Evolutionary conservation across 2,888 invertebrate species (phyloP).

Genomic region (Oligia strigilis): DNA sequence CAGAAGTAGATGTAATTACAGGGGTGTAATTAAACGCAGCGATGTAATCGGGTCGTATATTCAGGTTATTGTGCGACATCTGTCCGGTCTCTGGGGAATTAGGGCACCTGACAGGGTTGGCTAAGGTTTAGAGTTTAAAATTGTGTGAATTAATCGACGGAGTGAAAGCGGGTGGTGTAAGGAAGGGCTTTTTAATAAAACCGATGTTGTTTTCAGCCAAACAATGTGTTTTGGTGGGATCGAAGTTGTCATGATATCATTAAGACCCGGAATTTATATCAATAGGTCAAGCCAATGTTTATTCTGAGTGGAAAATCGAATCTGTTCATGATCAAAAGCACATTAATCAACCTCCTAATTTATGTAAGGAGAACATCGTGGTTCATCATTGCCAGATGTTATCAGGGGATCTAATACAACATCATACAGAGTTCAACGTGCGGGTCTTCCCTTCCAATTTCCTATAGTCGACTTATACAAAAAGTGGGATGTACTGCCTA

Average conservation of each 20-base stretch:
- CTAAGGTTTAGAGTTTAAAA: background rate
- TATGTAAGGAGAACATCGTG: background rate
- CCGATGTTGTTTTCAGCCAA: background rate
- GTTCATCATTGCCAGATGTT: no score
- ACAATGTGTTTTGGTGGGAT: background rate
- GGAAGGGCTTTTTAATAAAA: background rate
- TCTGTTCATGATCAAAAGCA: background rate
- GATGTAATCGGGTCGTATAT: slow-evolving; percentile 35
- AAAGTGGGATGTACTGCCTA: no score
- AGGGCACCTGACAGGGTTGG: slow-evolving; percentile 3
- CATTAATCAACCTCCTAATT: background rate
- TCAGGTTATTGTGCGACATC: slow-evolving; percentile 23
- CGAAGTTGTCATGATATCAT: background rate
- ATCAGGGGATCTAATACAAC: background rate
- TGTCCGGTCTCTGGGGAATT: slow-evolving; percentile 22
- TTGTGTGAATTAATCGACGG: background rate
- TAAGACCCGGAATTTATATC: background rate
- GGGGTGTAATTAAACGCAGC: slow-evolving; percentile 31
- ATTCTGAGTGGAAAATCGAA: background rate
- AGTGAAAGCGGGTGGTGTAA: background rate
- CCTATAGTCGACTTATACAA: no score
- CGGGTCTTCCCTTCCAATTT: no score
- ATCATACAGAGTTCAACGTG: no score
- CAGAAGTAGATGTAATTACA: slow-evolving; percentile 29
- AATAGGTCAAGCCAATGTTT: background rate